phyloP scores from a whole-genome alignment of 2,888 invertebrate genomes.

The Plebejus argus region DNA sequence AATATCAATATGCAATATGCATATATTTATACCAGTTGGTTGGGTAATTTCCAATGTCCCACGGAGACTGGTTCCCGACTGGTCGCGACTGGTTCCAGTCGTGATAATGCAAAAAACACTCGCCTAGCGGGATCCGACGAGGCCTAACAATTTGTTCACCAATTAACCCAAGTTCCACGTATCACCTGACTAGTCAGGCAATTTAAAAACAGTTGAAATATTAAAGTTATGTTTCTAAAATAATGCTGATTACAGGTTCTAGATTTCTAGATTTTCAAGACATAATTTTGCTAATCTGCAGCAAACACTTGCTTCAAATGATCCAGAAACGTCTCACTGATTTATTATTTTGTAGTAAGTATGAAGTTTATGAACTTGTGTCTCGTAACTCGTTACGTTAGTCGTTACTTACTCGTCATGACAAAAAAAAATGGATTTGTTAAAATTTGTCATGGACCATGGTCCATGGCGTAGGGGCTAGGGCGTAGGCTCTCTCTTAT shows the following conservation, averaged over 20 bases:
- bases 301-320: too few species aligned
- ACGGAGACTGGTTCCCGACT: neutral
- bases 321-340: too few species aligned
- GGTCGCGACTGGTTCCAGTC: slow-evolving; percentile 4
- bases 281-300: neutral
- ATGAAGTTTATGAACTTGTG: too few species aligned
- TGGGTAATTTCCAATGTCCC: slow-evolving; percentile 23
- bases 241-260: neutral
- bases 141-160: neutral
- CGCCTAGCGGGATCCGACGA: slow-evolving; percentile 27
- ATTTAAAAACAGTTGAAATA: neutral
- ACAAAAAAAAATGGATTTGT: too few species aligned
- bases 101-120: slow-evolving; percentile 25
- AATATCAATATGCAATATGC: too few species aligned
- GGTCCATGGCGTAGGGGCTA: too few species aligned
- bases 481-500: too few species aligned
- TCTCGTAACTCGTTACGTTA: too few species aligned
- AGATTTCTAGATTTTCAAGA: neutral
- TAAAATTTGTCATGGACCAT: too few species aligned
- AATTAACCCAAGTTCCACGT: neutral
- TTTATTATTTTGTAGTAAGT: too few species aligned
- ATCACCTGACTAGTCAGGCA: neutral
- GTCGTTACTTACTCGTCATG: too few species aligned
- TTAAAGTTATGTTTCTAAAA: neutral
- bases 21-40: neutral